Evolutionary conservation across 2,888 invertebrate genomes (phyloP).

Genomic region (Zygaena filipendulae): DNA sequence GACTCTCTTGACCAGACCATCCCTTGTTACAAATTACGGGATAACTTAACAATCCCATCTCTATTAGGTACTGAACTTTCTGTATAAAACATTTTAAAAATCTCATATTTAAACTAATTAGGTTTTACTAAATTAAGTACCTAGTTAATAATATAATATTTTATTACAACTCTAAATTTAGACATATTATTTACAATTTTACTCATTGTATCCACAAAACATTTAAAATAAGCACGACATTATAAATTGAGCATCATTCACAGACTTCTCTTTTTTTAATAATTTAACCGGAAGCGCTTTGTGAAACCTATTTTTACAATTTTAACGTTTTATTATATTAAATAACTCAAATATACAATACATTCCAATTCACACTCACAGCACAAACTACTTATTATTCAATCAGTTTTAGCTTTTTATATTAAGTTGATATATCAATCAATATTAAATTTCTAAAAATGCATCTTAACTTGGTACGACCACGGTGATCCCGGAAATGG

Average conservation of each 20-base stretch:
- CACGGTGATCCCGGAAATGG: conserved; percentile 29
- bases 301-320: neutral
- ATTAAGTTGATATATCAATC: too few species aligned
- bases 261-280: conserved; percentile 24
- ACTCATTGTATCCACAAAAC: conserved; percentile 46
- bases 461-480: conserved; percentile 67
- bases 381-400: conserved; percentile 53
- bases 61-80: too few species aligned
- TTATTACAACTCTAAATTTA: conserved; percentile 54
- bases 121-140: conserved; percentile 51
- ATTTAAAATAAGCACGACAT: conserved; percentile 59
- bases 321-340: conserved; percentile 25
- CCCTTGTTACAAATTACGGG: conserved; percentile 57
- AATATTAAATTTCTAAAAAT: conserved; percentile 65
- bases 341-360: conserved; percentile 61
- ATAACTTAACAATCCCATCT: too few species aligned
- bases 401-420: conserved; percentile 42
- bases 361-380: conserved; percentile 58
- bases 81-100: conserved; percentile 52
- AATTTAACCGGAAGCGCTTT: conserved; percentile 39
- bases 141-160: conserved; percentile 42
- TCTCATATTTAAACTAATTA: conserved; percentile 63
- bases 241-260: conserved; percentile 56
- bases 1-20: too few species aligned
- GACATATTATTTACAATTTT: conserved; percentile 57